Evolutionary conservation across 64 coral and sea anemone genomes (phyloP).

Genomic region (Hydrozoanthus tunicans): DNA sequence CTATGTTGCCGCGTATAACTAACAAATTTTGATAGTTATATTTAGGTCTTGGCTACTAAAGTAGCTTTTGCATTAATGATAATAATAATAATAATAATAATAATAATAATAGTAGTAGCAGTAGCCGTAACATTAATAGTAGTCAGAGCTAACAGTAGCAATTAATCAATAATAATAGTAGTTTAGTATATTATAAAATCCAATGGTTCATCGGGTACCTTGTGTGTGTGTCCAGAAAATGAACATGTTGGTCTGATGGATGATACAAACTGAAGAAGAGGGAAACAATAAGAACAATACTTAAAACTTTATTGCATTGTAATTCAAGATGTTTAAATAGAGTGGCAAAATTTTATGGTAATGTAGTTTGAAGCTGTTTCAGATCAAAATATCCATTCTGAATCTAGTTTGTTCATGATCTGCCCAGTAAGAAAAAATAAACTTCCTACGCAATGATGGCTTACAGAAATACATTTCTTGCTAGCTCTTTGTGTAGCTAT

Average conservation of each 20-base stretch:
- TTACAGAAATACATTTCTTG: too few relatives aligned
- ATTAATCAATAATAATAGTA: not conserved
- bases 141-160: not conserved
- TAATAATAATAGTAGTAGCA: not conserved
- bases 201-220: not conserved
- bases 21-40: too few relatives aligned
- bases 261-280: constrained; percentile 25
- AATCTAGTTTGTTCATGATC: too few relatives aligned
- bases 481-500: too few relatives aligned
- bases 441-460: too few relatives aligned
- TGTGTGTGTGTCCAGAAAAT: constrained; percentile 77
- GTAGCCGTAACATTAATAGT: not conserved
- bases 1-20: too few relatives aligned
- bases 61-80: not conserved
- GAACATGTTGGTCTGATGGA: constrained; percentile 49
- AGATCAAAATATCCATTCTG: too few relatives aligned
- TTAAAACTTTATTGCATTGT: not conserved
- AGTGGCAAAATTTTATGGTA: too few relatives aligned
- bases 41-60: not conserved
- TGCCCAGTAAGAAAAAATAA: too few relatives aligned
- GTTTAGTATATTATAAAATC: not conserved
- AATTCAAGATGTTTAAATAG: not conserved
- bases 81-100: not conserved
- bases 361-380: too few relatives aligned
- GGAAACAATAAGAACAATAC: not conserved